Evolutionary conservation across 2,797 vertebrate genomes (phyloP).

Genomic region (Neosilurus mollespiculum): DNA sequence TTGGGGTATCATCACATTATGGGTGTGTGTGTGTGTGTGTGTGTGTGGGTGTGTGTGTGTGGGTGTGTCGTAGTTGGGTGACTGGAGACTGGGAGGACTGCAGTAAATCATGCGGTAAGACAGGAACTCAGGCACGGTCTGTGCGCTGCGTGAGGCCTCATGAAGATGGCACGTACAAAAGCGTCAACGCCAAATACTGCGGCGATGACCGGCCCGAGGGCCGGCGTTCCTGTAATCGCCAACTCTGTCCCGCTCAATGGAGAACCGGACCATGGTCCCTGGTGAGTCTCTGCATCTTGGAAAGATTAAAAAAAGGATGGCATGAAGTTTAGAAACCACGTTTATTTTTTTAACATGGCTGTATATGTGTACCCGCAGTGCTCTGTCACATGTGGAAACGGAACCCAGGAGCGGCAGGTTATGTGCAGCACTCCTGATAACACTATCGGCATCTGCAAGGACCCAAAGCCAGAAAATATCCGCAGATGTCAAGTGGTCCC

Average conservation of each 20-base stretch:
- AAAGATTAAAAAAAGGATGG: neutral
- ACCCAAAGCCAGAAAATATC: slow-evolving; percentile 73
- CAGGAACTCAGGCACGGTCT: slow-evolving; percentile 81
- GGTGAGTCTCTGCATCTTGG: slow-evolving; percentile 63
- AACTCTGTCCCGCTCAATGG: slow-evolving; percentile 86
- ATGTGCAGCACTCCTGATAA: slow-evolving; percentile 81
- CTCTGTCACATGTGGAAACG: slow-evolving; percentile 85
- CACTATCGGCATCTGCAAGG: slow-evolving; percentile 74
- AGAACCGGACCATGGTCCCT: slow-evolving; percentile 86
- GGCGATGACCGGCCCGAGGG: slow-evolving; percentile 80
- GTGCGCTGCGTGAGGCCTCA: slow-evolving; percentile 85
- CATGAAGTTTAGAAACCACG: neutral
- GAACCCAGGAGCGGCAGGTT: slow-evolving; percentile 88
- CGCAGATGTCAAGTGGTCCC: slow-evolving; percentile 77
- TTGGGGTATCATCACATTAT: neutral
- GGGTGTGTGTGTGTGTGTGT: neutral
- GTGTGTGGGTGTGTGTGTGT: slow-evolving; percentile 8
- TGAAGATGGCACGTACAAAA: slow-evolving; percentile 76
- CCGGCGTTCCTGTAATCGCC: slow-evolving; percentile 83
- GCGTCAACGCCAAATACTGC: slow-evolving; percentile 87
- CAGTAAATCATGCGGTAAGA: slow-evolving; percentile 88
- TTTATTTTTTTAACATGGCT: neutral
- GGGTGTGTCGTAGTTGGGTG: slow-evolving; percentile 80
- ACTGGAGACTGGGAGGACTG: slow-evolving; percentile 88
- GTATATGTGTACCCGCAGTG: slow-evolving; percentile 73